Conservation (phyloP, 2,113 vertebrate genomes). For the Etheostoma cragini region DNA sequence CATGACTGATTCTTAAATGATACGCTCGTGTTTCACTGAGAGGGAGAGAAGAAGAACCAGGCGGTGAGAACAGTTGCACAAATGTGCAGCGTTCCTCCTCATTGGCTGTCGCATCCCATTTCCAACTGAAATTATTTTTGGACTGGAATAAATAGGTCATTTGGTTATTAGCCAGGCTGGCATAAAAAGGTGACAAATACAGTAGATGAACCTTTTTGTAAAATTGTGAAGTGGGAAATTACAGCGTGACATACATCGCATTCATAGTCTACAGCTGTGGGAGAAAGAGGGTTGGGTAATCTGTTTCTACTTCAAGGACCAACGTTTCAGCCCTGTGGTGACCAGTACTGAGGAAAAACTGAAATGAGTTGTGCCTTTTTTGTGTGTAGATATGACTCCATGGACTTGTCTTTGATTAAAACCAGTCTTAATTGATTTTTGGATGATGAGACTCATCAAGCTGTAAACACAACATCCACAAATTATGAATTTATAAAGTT, state of each 20-base stretch:
- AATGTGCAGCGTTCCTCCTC: conserved; percentile 42
- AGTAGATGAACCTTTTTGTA: conserved; percentile 52
- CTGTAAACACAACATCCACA: background rate
- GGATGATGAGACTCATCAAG: background rate
- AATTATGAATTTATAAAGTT: background rate
- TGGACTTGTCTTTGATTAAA: conserved; percentile 4
- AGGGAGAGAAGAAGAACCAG: conserved; percentile 11
- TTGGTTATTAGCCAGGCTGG: conserved; percentile 54
- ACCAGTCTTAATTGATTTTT: background rate
- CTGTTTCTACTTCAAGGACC: background rate
- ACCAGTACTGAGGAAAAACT: background rate
- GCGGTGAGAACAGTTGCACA: conserved; percentile 45
- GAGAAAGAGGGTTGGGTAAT: conserved; percentile 29
- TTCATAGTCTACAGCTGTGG: conserved; percentile 40
- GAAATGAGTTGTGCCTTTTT: background rate
- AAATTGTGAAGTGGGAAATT: conserved; percentile 41
- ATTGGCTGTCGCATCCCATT: conserved; percentile 50
- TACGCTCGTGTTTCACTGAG: conserved; percentile 7
- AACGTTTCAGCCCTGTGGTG: background rate
- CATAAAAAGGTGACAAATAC: conserved; percentile 56
- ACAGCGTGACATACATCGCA: conserved; percentile 18
- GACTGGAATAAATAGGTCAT: conserved; percentile 66
- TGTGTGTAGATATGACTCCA: background rate
- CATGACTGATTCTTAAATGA: conserved; percentile 34
- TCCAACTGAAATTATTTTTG: conserved; percentile 67